Percentiles rank a stretch among this genome's conserved stretches.
These are phyloP conservation scores for Octodon degus DNA, from an alignment of 2,113 vertebrate genomes.

Conservation along the genomic window DNA sequence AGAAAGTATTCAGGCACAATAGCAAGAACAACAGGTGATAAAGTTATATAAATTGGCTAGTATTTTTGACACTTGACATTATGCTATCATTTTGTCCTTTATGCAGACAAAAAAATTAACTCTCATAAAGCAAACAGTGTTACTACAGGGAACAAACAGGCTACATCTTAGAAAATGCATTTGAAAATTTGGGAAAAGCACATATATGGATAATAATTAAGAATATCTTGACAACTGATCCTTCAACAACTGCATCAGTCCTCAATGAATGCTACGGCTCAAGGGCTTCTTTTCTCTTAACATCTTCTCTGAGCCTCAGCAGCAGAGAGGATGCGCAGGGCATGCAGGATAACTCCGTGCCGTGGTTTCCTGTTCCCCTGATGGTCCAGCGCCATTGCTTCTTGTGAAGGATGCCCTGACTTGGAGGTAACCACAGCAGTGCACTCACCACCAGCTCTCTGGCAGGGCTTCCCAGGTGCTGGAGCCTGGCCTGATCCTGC, in stretches of 20 bases:
- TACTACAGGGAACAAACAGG: neutral
- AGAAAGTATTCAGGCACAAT: constrained; percentile 41
- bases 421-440: neutral
- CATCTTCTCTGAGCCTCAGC: neutral
- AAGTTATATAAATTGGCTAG: neutral
- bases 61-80: constrained; percentile 28
- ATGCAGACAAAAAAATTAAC: neutral
- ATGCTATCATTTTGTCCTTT: neutral
- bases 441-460: neutral
- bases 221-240: neutral
- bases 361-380: neutral
- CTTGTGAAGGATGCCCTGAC: neutral
- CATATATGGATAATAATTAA: neutral
- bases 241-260: neutral
- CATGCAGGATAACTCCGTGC: no score
- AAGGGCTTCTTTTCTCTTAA: neutral
- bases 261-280: neutral
- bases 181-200: neutral
- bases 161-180: neutral
- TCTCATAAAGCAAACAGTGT: neutral
- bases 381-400: neutral
- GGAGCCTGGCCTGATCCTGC: neutral
- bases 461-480: no score
- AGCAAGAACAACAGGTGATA: constrained; percentile 25
- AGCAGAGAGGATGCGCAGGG: neutral